Base-by-base conservation (phyloP, 2,888 invertebrate species). In the Agrochola macilenta region DNA sequence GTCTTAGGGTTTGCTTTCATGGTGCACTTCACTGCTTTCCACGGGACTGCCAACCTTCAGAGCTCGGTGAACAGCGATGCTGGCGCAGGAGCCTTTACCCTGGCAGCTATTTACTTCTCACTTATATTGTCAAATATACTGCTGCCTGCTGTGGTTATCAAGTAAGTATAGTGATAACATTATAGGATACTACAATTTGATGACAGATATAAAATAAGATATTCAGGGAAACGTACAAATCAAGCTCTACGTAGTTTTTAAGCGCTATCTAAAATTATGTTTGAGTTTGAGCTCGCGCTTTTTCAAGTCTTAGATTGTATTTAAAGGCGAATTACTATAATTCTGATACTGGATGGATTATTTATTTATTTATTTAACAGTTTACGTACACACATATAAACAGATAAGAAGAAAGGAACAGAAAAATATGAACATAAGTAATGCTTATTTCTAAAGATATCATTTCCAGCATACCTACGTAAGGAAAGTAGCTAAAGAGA, bases 11-110 rank as follows among this genome's bases (percentile, higher is more conserved):
- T 98, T 80, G 99, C 99, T 0, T 99, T 99, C 95, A 98, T 99
- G 98, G 97, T 99, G 88, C 98, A 99, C 87, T 99, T 99, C 95
- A 99, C 99, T 1, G 99, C 99, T 9, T 99, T 99, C 94, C 98
- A 98, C 95, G 98, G 98, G 8, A 97, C 98, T 2, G 98, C 98
- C 70, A 98, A 98, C 94, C 96, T 98, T 61, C 98, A 98, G 95
- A 99, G 98, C 92, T 98, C 98, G 0, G 97, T 99, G 74, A 99
- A 99, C 94, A 97, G 98, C 30, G 98, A 98, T 90, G 98, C 97
- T 2, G 98, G 98, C 0, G 96, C 99, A 2, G 99, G 99, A 5
- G 98, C 98, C 3, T 98, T 98, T 87, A 98, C 99, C 0, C 94
- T 99, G 71, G 98, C 98, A 0, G 98, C 98, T 9, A 98, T 99